These are phyloP conservation scores for Eidolon helvum DNA, from an alignment of 2,113 vertebrate genomes.

Conservation along the genomic window DNA sequence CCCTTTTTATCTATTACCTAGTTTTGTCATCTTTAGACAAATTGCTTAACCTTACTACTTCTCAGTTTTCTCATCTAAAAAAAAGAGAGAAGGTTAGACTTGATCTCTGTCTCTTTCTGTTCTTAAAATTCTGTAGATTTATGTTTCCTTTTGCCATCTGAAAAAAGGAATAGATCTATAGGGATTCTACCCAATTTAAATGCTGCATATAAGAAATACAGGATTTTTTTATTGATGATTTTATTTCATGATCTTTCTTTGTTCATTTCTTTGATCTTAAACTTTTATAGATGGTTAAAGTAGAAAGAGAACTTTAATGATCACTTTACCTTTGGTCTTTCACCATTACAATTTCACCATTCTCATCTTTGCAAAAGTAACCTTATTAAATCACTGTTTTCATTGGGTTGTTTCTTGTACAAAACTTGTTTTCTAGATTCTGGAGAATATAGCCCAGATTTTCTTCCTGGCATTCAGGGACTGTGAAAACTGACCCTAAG, in stretches of 20 bases:
- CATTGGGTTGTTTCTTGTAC: neutral
- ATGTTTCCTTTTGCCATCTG: conserved; percentile 44
- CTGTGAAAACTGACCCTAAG: neutral
- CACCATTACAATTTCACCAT: neutral
- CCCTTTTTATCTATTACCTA: neutral
- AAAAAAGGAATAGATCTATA: conserved; percentile 56
- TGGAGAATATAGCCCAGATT: neutral
- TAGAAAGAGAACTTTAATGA: conserved; percentile 42
- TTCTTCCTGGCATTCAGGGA: neutral
- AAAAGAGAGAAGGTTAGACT: neutral
- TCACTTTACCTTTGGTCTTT: conserved; percentile 42
- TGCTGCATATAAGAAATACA: conserved; percentile 44
- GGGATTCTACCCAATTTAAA: conserved; percentile 54
- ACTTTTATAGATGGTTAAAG: conserved; percentile 47
- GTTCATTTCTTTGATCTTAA: conserved; percentile 54
- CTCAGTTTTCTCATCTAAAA: conserved; percentile 18
- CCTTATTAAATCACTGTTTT: neutral
- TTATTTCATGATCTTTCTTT: conserved; percentile 63
- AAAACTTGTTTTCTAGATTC: neutral
- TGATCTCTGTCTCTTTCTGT: conserved; percentile 47
- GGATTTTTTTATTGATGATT: conserved; percentile 57
- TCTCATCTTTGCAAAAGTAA: neutral
- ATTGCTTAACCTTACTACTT: neutral
- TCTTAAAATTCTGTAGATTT: conserved; percentile 60
- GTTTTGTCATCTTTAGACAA: neutral